These are phyloP conservation scores for Hypocryptadius cinnamomeus DNA, from an alignment of 2,113 vertebrate genomes.

Conservation along the genomic window DNA sequence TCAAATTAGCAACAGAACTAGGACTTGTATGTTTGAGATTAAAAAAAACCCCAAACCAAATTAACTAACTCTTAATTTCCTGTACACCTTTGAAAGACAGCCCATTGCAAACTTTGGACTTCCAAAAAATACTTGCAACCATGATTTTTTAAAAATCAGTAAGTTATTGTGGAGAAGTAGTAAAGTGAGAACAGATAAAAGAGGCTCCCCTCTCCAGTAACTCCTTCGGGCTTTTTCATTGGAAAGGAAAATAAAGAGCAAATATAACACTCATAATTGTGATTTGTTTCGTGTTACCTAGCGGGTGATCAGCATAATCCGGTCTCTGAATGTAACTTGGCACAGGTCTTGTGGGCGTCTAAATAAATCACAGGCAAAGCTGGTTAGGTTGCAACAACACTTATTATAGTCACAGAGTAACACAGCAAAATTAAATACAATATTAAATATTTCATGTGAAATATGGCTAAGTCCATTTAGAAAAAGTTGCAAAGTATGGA, in stretches of 20 bases:
- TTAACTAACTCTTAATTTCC: not conserved
- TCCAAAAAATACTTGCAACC: not conserved
- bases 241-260: not conserved
- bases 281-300: slow-evolving; percentile 78
- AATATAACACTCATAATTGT: not conserved
- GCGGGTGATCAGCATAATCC: slow-evolving; percentile 95
- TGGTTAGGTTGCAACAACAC: not conserved
- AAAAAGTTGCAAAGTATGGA: not conserved
- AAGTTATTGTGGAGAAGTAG: not conserved
- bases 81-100: not conserved
- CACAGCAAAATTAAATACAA: not conserved
- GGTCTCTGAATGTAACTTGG: slow-evolving; percentile 94
- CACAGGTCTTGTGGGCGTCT: slow-evolving; percentile 91
- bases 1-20: not conserved
- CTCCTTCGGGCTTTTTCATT: not conserved
- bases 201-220: not conserved
- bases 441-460: not conserved
- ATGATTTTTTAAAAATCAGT: not conserved
- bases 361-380: slow-evolving; percentile 26
- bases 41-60: not conserved
- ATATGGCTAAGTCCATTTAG: not conserved
- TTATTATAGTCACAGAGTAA: not conserved
- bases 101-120: not conserved
- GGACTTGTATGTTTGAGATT: not conserved
- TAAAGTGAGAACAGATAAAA: not conserved